Evolutionary conservation across 2,113 vertebrate genomes (phyloP).

Genomic region (Dromiciops gliroides): DNA sequence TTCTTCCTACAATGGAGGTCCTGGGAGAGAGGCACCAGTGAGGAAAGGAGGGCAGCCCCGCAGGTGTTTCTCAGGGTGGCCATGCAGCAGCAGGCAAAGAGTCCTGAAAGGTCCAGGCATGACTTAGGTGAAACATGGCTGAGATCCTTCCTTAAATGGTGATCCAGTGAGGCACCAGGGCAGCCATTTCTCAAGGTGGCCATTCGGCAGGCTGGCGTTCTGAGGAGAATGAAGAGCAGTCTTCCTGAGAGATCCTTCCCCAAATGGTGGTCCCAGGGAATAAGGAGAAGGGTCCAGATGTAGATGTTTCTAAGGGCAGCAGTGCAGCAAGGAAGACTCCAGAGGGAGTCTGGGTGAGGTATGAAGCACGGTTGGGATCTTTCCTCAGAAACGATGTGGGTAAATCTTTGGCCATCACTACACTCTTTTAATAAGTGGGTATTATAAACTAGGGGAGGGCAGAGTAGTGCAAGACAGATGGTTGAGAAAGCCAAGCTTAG

Average conservation of each 20-base stretch:
- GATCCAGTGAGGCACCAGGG: neutral
- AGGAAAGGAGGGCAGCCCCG: neutral
- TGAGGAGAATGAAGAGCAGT: neutral
- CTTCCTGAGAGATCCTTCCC: neutral
- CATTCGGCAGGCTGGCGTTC: neutral
- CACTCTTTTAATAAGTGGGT: neutral
- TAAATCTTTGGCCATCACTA: neutral
- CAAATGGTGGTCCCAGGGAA: neutral
- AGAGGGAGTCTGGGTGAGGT: neutral
- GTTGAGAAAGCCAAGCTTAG: neutral
- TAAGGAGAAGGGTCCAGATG: neutral
- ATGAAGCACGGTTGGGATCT: neutral
- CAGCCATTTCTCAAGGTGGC: neutral
- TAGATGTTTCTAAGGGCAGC: neutral
- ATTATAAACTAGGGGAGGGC: neutral
- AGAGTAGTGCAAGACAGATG: neutral
- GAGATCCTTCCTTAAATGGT: neutral
- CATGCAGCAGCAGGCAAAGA: neutral
- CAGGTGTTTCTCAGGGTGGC: neutral
- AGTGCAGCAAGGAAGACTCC: neutral
- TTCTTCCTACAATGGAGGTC: neutral
- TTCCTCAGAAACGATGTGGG: neutral
- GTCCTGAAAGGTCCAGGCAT: neutral
- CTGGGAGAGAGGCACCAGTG: neutral
- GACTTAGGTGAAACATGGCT: neutral